Conservation (phyloP, 35 echinoderm and acorn worm species). For the Antedon bifida region DNA sequence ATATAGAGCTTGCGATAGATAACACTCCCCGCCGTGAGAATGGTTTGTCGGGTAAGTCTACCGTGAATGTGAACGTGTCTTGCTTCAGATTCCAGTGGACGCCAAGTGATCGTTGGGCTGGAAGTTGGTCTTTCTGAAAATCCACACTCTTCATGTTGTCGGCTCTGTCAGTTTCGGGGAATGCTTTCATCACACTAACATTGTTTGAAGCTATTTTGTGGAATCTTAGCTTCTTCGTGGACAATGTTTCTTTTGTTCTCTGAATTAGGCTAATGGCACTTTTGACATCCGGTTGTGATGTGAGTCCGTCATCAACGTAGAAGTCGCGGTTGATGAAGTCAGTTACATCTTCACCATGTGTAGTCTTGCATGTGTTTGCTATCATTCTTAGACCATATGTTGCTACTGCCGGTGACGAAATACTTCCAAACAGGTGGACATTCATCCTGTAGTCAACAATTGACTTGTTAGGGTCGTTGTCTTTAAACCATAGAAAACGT, state of each 20-base stretch:
- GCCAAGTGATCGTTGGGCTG: not conserved
- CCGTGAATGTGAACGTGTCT: not conserved
- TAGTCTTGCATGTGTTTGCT: not conserved
- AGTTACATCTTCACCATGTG: not conserved
- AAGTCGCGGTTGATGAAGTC: not conserved
- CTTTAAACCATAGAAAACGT: not conserved
- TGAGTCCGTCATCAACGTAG: not conserved
- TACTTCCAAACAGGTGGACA: conserved; percentile 21
- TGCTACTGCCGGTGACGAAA: conserved; percentile 8
- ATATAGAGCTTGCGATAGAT: not conserved
- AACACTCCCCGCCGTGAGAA: conserved; percentile 24
- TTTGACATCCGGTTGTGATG: not conserved
- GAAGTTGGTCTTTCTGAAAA: not conserved
- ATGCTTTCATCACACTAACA: not conserved
- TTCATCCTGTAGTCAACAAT: conserved; percentile 10
- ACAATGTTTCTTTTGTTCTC: not conserved
- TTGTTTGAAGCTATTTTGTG: not conserved
- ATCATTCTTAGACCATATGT: not conserved
- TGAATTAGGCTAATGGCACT: not conserved
- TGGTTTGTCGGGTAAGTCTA: not conserved
- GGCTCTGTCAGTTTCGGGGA: not conserved
- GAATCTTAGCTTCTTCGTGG: not conserved
- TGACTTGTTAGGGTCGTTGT: not conserved
- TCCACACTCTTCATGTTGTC: not conserved
- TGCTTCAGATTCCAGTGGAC: not conserved